These are phyloP conservation scores for Nomada fabriciana DNA, from an alignment of 2,888 invertebrate genomes.

Conservation along the genomic window DNA sequence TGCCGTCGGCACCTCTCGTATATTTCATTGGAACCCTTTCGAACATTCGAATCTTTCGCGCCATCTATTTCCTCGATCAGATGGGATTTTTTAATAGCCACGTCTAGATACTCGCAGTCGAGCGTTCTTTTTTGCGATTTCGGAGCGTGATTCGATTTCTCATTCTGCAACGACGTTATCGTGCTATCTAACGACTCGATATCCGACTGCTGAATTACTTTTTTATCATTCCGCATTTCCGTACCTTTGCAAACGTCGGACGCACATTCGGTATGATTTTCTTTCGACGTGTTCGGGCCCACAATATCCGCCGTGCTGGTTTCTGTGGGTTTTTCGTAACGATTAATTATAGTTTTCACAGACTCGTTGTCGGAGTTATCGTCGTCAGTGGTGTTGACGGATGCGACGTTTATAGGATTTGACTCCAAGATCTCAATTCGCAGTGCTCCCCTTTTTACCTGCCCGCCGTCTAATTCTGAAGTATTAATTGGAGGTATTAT, in stretches of 20 bases:
- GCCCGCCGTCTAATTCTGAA: neutral
- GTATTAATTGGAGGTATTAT: neutral
- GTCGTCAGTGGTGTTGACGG: neutral
- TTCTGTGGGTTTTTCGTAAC: slow-evolving; percentile 1
- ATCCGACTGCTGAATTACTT: neutral
- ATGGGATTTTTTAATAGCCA: slow-evolving; percentile 31
- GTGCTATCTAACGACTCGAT: fast-evolving
- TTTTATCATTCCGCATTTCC: too few relatives aligned
- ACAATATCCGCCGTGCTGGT: neutral
- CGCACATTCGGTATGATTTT: neutral
- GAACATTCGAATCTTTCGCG: neutral
- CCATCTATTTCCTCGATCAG: slow-evolving; percentile 29
- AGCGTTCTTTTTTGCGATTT: slow-evolving; percentile 29
- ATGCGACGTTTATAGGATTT: neutral
- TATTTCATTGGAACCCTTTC: slow-evolving; percentile 22
- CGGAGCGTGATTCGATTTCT: neutral
- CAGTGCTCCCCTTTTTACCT: neutral
- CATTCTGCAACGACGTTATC: neutral
- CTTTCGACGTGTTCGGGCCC: too few relatives aligned
- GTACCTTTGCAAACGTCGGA: too few relatives aligned
- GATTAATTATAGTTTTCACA: slow-evolving; percentile 47
- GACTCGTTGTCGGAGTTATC: slow-evolving; percentile 58
- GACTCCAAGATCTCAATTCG: slow-evolving; percentile 28
- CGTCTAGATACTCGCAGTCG: slow-evolving; percentile 7
- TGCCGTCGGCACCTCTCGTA: slow-evolving; percentile 59